phyloP scores from a whole-genome alignment of 30 jellyfish, hydroid and myxozoan genomes.

The Phacellophora camtschatica region DNA sequence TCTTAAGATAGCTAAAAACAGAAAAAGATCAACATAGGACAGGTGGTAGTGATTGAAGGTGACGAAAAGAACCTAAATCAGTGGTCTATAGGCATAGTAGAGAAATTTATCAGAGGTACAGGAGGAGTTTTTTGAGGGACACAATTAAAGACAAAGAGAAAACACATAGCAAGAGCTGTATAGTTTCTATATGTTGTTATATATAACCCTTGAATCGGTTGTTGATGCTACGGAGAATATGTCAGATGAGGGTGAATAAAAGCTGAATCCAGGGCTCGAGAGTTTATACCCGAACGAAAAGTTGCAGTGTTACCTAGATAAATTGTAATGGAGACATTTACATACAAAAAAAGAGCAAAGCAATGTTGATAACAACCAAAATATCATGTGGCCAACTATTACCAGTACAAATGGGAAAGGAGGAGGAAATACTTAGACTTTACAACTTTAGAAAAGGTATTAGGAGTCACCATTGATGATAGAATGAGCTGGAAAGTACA shows the following conservation, averaged over 20 bases:
- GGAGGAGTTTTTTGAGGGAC: slow-evolving; percentile 21
- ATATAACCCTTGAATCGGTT: too few species aligned
- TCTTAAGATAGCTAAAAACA: not conserved
- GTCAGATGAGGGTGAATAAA: slow-evolving; percentile 23
- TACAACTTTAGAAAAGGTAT: slow-evolving; percentile 6
- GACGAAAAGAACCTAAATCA: slow-evolving; percentile 28
- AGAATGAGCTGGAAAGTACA: slow-evolving; percentile 39
- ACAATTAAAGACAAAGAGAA: not conserved
- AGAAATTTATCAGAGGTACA: not conserved
- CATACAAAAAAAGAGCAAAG: too few species aligned
- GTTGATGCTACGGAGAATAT: too few species aligned
- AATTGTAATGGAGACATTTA: too few species aligned
- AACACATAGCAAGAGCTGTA: not conserved
- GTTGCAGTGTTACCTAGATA: too few species aligned
- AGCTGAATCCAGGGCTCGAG: too few species aligned
- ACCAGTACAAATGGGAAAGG: slow-evolving; percentile 52
- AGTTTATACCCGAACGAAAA: too few species aligned
- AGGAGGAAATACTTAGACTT: slow-evolving; percentile 19
- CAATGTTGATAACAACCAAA: too few species aligned
- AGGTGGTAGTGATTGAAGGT: slow-evolving; percentile 15
- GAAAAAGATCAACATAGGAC: not conserved
- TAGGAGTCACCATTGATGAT: slow-evolving; percentile 50
- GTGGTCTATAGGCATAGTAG: slow-evolving; percentile 21
- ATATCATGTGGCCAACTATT: slow-evolving; percentile 46
- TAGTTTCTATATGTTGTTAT: not conserved